Base-by-base conservation (phyloP, 2,888 invertebrate genomes). In the Parnassius apollo region DNA sequence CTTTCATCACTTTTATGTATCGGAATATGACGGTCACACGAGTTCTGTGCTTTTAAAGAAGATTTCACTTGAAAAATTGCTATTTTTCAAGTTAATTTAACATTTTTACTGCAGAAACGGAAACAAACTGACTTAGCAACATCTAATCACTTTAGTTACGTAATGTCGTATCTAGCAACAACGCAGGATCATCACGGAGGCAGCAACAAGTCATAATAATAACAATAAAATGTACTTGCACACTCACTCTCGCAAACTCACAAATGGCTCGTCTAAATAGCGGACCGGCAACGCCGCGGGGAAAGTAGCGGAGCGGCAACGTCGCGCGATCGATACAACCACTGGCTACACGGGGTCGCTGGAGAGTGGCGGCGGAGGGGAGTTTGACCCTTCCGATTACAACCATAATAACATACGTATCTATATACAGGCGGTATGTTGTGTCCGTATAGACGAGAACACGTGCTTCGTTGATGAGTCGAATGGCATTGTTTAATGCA, bases 261-360 rank as follows among this genome's bases (percentile, higher is more conserved):
- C 35, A 35, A 35, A 58, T 54, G 54, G 44, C 76, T 71, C 74
- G 74, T 75, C 78, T 77, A 80, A 82, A 82, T 82, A 82, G 67
- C 80, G 81, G 71, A 72, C 74, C 80, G 84, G 89, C 90, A 91
- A 89, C 89, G 77, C 58, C 76, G 82, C 82, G 77, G 78, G 70
- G 84, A 83, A 83, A 86, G 83, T 80, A 73, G 77, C 76, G 78
- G 73, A 61, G 73, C 73, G 85, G 85, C 86, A 85, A 84, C 84
- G 75, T 72, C 75, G 80, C 80, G 71, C 81, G 83, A 80, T 83
- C 79, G 76, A 77, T 78, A 74, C 65, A 58, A 64, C 61, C 73
- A 69, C 73, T 71, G 72, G 74, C 68, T 72, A 60, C 67, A 65
- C 65, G 65, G 66, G 59, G 52, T 22, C 54, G 48, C 68, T 11